Base-by-base conservation (phyloP, 2,797 vertebrate genomes). In the Taeniopygia guttata region DNA sequence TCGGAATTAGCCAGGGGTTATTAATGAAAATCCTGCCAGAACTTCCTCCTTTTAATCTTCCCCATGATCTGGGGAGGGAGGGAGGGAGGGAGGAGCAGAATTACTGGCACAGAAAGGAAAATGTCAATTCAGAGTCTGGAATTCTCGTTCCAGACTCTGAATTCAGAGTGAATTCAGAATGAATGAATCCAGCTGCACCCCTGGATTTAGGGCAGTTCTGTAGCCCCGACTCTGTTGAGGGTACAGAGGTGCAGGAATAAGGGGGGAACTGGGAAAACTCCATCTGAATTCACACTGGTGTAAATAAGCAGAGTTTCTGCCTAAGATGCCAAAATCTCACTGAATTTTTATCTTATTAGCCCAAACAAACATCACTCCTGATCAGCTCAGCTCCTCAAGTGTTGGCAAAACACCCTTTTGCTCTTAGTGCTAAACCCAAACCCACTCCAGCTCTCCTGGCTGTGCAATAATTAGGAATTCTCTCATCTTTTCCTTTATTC, bases 21-120 rank as follows among this genome's bases (percentile, higher is more conserved):
- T 32, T 83, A 38, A 91, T 60, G 79, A 93, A 70, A 70, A 83
- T 58, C 73, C 82, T 76, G 84, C 81, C 81, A 89, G 68, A 40
- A 3, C 22, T 87, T 86, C 69, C 73, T 85, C 49, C 69, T 87
- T 20, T 58, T 56, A 9, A 77, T 70, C 72, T 80, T 46, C 55
- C 59, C 15, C 20, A 0, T 5, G 40, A 9, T 21, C 20, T 58
- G 10, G 1, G 32, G 16, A 55, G 1, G 48, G 26, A 16, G 64
- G 78, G n/a, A 76, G 69, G 78, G 40, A 79, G 62, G 68, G 64
- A 86, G 58, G 40, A 73, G 66, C n/a, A n/a, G 58, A 45, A 25
- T 70, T 38, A 5, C 46, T 13, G 74, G 74, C 46, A 75, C 56
- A 20, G 21, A 3, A 11, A 14, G 17, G 29, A 10, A 55, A 68